These are phyloP conservation scores for Emydocephalus ijimae DNA, from an alignment of 2,113 vertebrate genomes.

Conservation along the genomic window DNA sequence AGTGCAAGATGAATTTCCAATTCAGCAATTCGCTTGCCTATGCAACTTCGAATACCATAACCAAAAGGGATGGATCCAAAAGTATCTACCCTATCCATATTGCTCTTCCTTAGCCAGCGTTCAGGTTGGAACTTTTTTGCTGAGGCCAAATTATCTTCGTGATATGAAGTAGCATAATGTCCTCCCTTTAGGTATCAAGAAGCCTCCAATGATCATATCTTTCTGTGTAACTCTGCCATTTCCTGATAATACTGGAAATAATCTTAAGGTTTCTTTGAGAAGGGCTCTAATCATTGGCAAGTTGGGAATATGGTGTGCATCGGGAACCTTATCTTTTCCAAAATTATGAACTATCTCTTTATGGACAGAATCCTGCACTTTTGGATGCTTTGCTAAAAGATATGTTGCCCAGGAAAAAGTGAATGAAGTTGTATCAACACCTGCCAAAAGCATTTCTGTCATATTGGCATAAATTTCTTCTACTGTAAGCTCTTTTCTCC, in stretches of 20 bases:
- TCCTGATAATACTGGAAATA: constrained; percentile 90
- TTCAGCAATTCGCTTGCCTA: constrained; percentile 86
- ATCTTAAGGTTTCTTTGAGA: constrained; percentile 90
- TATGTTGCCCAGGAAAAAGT: constrained; percentile 86
- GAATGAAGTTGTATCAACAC: constrained; percentile 90
- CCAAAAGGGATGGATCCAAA: constrained; percentile 93
- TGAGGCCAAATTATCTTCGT: constrained; percentile 77
- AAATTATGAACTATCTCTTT: constrained; percentile 74
- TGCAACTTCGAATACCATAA: constrained; percentile 87
- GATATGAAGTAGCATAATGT: constrained; percentile 88
- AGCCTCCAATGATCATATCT: constrained; percentile 85
- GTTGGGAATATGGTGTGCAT: constrained; percentile 73
- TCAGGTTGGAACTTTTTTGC: constrained; percentile 78
- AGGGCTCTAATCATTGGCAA: constrained; percentile 84
- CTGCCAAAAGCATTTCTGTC: constrained; percentile 92
- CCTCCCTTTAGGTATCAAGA: constrained; percentile 93
- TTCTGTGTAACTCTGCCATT: constrained; percentile 88
- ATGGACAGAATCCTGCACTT: constrained; percentile 78
- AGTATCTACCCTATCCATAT: constrained; percentile 82
- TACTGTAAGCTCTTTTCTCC: constrained; percentile 80
- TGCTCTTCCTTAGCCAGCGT: constrained; percentile 84
- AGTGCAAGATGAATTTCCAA: constrained; percentile 86
- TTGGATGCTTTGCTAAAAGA: constrained; percentile 81
- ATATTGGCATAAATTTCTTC: constrained; percentile 92
- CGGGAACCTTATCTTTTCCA: constrained; percentile 68